A percentile compares a stretch with the other conserved stretches of the same genome.
Conservation (phyloP, 2,888 invertebrate species). For the Sylvicola cinctus region DNA sequence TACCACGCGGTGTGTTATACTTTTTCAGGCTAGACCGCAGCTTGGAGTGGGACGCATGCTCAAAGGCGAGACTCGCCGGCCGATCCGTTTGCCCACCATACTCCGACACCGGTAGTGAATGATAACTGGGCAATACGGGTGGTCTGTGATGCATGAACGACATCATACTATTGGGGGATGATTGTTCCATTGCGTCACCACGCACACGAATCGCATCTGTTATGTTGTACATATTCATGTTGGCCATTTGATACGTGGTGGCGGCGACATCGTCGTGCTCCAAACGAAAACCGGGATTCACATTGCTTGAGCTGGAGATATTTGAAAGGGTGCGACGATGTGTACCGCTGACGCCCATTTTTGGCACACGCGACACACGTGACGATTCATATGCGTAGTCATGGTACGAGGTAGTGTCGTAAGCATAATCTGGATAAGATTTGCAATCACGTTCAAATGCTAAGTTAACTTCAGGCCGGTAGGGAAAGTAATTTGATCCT, state of each 20-base stretch:
- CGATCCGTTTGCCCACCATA: slow-evolving; percentile 10
- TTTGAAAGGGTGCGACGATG: slow-evolving; percentile 66
- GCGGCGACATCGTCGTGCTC: slow-evolving; percentile 32
- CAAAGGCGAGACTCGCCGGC: slow-evolving; percentile 31
- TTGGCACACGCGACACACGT: slow-evolving; percentile 18
- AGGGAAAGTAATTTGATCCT: slow-evolving; percentile 25
- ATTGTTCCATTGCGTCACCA: not conserved
- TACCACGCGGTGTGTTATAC: slow-evolving; percentile 28
- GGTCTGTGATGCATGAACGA: not conserved
- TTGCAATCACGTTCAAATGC: slow-evolving; percentile 23
- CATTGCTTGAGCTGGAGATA: slow-evolving; percentile 36
- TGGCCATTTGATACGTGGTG: slow-evolving; percentile 16
- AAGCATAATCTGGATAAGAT: slow-evolving; percentile 24
- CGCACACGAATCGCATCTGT: not conserved
- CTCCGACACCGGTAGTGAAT: not conserved
- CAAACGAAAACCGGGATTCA: slow-evolving; percentile 39
- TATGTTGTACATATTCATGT: slow-evolving; percentile 10
- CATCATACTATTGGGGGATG: not conserved
- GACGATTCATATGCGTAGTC: not conserved
- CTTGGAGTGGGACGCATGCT: slow-evolving; percentile 39
- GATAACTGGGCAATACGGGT: not conserved
- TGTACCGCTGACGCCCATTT: slow-evolving; percentile 24
- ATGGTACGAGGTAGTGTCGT: slow-evolving; percentile 7
- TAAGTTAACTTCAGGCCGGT: slow-evolving; percentile 21
- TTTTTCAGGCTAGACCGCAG: slow-evolving; percentile 62